Evolutionary conservation across 2,113 vertebrate species (phyloP).

Genomic region (Ammodytes dubius): DNA sequence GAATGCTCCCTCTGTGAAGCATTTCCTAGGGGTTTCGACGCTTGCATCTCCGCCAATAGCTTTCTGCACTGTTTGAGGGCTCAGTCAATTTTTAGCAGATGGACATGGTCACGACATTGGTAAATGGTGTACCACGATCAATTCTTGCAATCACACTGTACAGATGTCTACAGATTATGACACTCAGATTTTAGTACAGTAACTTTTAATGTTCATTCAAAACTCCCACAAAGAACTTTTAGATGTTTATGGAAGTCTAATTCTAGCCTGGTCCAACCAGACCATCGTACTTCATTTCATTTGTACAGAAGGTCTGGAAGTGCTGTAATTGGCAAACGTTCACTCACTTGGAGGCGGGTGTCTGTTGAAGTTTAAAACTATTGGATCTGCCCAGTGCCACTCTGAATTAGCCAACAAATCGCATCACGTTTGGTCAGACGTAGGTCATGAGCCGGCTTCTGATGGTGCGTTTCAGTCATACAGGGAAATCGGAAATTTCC

Average conservation of each 20-base stretch:
- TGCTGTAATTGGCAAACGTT: too few relatives aligned
- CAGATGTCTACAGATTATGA: slow-evolving; percentile 9
- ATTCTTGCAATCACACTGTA: slow-evolving; percentile 27
- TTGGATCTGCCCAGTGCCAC: too few relatives aligned
- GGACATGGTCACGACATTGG: slow-evolving; percentile 44
- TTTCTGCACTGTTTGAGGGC: slow-evolving; percentile 41
- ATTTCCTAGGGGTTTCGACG: slow-evolving; percentile 46
- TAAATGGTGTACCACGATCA: slow-evolving; percentile 30
- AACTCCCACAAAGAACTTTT: not conserved
- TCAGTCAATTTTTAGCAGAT: slow-evolving; percentile 47
- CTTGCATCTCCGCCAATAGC: slow-evolving; percentile 50
- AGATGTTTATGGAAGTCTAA: not conserved
- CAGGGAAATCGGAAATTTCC: too few relatives aligned
- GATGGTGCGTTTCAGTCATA: too few relatives aligned
- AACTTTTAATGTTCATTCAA: not conserved
- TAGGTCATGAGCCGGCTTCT: too few relatives aligned
- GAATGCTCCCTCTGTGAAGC: slow-evolving; percentile 63
- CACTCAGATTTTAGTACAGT: slow-evolving; percentile 11
- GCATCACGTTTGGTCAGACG: too few relatives aligned
- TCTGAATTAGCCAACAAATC: too few relatives aligned
- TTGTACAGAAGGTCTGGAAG: not conserved
- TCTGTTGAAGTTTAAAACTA: too few relatives aligned
- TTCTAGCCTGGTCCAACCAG: too few relatives aligned
- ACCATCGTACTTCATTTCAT: not conserved
- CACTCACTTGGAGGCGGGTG: too few relatives aligned